Percentiles rank a stretch among this genome's conserved stretches.
These are phyloP conservation scores for Diplosoma virens DNA, from an alignment of 23 tunicate genomes.

Conservation along the genomic window DNA sequence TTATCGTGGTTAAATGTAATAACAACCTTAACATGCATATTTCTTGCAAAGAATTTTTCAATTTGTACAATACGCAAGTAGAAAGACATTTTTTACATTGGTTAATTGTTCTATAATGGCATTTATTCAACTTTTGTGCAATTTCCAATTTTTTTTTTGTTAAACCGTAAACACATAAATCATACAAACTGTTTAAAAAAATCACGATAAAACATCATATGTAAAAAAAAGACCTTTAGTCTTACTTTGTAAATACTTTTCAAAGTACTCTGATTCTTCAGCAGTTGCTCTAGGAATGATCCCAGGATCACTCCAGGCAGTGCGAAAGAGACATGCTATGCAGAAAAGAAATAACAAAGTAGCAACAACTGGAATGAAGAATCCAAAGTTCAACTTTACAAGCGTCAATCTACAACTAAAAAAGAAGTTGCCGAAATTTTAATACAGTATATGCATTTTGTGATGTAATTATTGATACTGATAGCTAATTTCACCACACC, in stretches of 20 bases:
- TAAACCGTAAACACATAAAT: too few species aligned
- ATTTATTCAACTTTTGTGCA: too few species aligned
- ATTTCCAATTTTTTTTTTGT: too few species aligned
- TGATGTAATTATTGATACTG: neutral
- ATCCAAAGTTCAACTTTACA: conserved; percentile 58
- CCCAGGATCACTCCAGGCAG: conserved; percentile 99
- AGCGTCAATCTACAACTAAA: conserved; percentile 78
- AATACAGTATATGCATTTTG: neutral
- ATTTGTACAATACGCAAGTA: too few species aligned
- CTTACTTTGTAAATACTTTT: conserved; percentile 57
- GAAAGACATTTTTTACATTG: too few species aligned
- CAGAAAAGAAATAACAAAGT: conserved; percentile 58
- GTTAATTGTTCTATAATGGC: too few species aligned
- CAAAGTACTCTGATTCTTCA: conserved; percentile 76
- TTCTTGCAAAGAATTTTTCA: too few species aligned
- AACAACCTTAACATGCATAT: too few species aligned
- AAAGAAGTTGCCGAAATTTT: neutral
- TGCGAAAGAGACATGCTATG: conserved; percentile 76
- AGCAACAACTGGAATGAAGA: conserved; percentile 64
- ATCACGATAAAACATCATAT: too few species aligned
- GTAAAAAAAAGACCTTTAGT: too few species aligned
- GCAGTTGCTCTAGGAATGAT: conserved; percentile 87
- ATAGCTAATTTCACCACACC: neutral
- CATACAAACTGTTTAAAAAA: too few species aligned
- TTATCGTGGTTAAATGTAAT: too few species aligned